Percentiles rank a stretch among this genome's conserved stretches.
These are phyloP conservation scores for Macrophya alboannulata DNA, from an alignment of 2,888 invertebrate species.

Conservation along the genomic window DNA sequence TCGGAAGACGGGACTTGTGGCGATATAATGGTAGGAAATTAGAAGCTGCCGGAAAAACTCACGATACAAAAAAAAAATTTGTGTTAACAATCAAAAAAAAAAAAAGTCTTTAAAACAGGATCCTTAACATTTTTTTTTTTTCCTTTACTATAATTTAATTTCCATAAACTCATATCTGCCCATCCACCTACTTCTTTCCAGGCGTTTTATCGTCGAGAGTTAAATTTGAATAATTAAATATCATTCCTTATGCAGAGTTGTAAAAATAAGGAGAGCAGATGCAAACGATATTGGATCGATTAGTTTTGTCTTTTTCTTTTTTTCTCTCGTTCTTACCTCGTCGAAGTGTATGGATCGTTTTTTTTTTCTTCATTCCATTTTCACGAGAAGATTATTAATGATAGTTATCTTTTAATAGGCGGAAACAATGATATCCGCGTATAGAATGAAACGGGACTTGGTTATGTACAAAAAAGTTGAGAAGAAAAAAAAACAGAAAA, in stretches of 20 bases:
- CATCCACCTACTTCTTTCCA: background rate
- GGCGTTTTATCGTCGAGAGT: background rate
- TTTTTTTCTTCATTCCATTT: background rate
- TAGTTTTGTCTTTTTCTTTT: background rate
- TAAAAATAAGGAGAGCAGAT: background rate
- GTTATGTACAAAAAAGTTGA: background rate
- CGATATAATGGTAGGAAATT: slow-evolving; percentile 3
- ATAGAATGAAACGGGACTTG: slow-evolving; percentile 5
- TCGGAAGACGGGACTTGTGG: slow-evolving; percentile 43
- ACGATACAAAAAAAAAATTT: background rate
- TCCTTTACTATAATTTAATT: background rate
- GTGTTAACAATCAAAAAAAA: background rate
- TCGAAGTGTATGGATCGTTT: background rate
- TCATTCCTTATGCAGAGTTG: background rate
- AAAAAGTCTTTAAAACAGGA: background rate
- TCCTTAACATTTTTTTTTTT: background rate
- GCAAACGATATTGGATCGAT: background rate
- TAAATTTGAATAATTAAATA: slow-evolving; percentile 5
- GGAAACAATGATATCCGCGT: background rate
- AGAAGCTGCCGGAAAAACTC: background rate
- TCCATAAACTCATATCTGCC: background rate
- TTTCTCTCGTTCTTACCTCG: background rate
- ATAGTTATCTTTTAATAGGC: background rate
- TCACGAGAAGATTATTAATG: background rate
- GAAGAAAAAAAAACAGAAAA: background rate